These are phyloP conservation scores for Odocoileus virginianus DNA, from an alignment of 2,113 vertebrate genomes.

Conservation along the genomic window DNA sequence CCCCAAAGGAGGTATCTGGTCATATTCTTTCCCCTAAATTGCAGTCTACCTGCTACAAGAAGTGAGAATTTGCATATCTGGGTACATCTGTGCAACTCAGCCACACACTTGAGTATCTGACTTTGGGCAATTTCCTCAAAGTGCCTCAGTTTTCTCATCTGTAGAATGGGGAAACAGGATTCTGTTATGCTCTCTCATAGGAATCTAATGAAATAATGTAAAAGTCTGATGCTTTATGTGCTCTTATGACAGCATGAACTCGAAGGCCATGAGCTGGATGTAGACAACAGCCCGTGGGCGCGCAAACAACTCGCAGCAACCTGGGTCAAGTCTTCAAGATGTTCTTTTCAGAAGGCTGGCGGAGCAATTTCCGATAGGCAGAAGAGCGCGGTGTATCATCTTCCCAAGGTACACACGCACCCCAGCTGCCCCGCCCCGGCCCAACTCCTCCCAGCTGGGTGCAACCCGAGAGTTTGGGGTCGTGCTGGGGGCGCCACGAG, in stretches of 20 bases:
- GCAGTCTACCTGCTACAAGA: background rate
- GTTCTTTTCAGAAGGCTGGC: background rate
- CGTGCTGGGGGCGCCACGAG: background rate
- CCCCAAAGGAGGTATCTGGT: background rate
- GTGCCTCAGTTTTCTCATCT: constrained; percentile 40
- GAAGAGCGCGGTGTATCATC: background rate
- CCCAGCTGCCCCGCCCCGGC: background rate
- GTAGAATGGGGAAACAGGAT: background rate
- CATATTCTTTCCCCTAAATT: background rate
- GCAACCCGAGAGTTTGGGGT: constrained; percentile 27
- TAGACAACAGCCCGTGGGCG: background rate
- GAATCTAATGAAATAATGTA: background rate
- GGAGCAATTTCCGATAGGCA: background rate
- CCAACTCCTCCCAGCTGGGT: background rate
- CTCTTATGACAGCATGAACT: background rate
- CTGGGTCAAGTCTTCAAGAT: background rate
- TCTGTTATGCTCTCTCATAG: background rate
- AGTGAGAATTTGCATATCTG: background rate
- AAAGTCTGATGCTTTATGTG: background rate
- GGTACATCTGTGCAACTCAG: background rate
- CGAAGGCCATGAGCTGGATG: background rate
- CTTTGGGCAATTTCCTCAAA: background rate
- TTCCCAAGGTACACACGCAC: background rate
- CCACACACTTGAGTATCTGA: background rate
- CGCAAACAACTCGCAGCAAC: background rate